A percentile compares a stretch with the other conserved stretches of the same genome.
phyloP scores from a whole-genome alignment of 2,113 vertebrate genomes.

The Cyprinodon variegatus region DNA sequence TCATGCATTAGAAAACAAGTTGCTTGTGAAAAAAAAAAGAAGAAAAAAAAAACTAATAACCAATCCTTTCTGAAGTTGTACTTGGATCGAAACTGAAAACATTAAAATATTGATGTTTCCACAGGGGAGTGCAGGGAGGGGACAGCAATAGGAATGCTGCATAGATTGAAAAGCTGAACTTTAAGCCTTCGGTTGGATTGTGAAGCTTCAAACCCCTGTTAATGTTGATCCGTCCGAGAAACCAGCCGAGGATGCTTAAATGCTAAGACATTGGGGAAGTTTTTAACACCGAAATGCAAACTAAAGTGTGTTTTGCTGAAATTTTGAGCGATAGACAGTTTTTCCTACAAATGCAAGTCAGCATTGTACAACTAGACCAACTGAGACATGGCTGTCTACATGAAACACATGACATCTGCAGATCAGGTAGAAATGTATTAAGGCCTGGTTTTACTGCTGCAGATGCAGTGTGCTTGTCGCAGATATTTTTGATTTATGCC shows the following conservation, averaged over 20 bases:
- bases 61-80: slow-evolving; percentile 36
- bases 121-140: slow-evolving; percentile 40
- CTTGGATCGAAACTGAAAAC: slow-evolving; percentile 53
- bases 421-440: no score
- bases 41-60: not conserved
- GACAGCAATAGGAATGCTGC: slow-evolving; percentile 55
- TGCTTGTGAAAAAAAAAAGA: slow-evolving; percentile 22
- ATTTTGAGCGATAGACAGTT: not conserved
- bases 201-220: not conserved
- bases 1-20: slow-evolving; percentile 28
- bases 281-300: not conserved
- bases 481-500: no score
- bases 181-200: slow-evolving; percentile 57
- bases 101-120: slow-evolving; percentile 62
- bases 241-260: no score
- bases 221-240: not conserved
- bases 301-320: not conserved
- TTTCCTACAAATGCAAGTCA: not conserved
- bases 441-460: no score
- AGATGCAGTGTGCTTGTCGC: no score
- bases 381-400: no score
- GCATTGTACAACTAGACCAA: no score
- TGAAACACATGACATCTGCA: no score
- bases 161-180: slow-evolving; percentile 68
- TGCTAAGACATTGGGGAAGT: not conserved